Evolutionary conservation across 2,113 vertebrate species (phyloP).

Genomic region (Sigmodon hispidus): DNA sequence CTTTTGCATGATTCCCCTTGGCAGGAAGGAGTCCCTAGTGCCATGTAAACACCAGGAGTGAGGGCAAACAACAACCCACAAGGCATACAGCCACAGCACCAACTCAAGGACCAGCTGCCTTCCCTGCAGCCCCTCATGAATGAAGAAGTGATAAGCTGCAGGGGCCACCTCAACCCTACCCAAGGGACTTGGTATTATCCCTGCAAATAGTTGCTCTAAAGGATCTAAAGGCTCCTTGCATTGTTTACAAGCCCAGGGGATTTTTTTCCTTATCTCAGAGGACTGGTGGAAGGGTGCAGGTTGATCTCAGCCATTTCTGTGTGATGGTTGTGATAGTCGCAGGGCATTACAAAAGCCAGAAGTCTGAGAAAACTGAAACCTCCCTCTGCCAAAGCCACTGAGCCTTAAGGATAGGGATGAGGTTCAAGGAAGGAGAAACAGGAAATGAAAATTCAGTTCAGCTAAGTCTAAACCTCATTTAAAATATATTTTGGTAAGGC

Average conservation of each 20-base stretch:
- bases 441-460: background rate
- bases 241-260: slow-evolving; percentile 35
- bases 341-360: background rate
- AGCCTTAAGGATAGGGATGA: background rate
- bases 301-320: slow-evolving; percentile 41
- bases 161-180: background rate
- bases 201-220: rapidly evolving
- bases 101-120: rapidly evolving
- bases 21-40: background rate
- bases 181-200: background rate
- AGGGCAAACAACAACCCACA: background rate
- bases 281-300: slow-evolving; percentile 30
- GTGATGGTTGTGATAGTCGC: background rate
- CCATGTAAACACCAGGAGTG: background rate
- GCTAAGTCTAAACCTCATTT: slow-evolving; percentile 31
- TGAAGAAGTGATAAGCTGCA: background rate
- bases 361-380: background rate
- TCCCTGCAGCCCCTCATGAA: background rate
- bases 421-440: background rate
- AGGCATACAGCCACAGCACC: rapidly evolving
- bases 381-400: background rate
- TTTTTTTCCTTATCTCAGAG: slow-evolving; percentile 34
- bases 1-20: background rate
- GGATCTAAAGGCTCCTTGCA: too few relatives aligned
- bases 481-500: slow-evolving; percentile 17